phyloP scores from a whole-genome alignment of 1,140 invertebrate genomes.

The Thaumatotibia leucotreta region DNA sequence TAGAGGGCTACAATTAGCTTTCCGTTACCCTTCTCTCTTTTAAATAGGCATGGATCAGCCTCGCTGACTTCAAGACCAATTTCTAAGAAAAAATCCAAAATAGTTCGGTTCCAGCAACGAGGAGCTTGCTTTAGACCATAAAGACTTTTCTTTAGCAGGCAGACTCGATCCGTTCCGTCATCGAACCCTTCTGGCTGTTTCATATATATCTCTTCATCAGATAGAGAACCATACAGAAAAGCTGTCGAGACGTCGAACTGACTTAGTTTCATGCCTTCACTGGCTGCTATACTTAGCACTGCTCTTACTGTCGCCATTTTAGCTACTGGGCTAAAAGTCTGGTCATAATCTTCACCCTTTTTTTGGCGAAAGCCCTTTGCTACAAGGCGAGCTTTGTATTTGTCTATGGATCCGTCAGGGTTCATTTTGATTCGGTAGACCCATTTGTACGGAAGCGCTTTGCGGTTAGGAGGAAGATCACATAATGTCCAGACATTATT shows the following conservation, averaged over 20 bases:
- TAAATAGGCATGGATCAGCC: slow-evolving; percentile 51
- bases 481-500: background rate
- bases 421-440: background rate
- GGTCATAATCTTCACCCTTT: slow-evolving; percentile 34
- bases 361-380: slow-evolving; percentile 32
- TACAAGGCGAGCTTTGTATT: slow-evolving; percentile 39
- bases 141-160: slow-evolving; percentile 40
- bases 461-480: background rate
- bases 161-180: slow-evolving; percentile 30
- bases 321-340: slow-evolving; percentile 45
- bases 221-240: slow-evolving; percentile 55
- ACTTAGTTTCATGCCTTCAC: slow-evolving; percentile 14
- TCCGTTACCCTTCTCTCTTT: slow-evolving; percentile 18
- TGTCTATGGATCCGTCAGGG: slow-evolving; percentile 18
- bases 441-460: slow-evolving; percentile 2
- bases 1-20: slow-evolving; percentile 43
- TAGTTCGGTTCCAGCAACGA: slow-evolving; percentile 35
- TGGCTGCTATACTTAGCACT: slow-evolving; percentile 32
- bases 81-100: slow-evolving; percentile 31
- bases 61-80: slow-evolving; percentile 40
- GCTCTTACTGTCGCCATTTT: slow-evolving; percentile 33
- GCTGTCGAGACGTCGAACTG: slow-evolving; percentile 43
- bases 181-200: slow-evolving; percentile 14
- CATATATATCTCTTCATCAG: slow-evolving; percentile 8
- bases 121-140: slow-evolving; percentile 51